Percentiles rank a stretch among this genome's conserved stretches.
These are phyloP conservation scores for Pseudopodoces humilis DNA, from an alignment of 2,113 vertebrate genomes.

Conservation along the genomic window DNA sequence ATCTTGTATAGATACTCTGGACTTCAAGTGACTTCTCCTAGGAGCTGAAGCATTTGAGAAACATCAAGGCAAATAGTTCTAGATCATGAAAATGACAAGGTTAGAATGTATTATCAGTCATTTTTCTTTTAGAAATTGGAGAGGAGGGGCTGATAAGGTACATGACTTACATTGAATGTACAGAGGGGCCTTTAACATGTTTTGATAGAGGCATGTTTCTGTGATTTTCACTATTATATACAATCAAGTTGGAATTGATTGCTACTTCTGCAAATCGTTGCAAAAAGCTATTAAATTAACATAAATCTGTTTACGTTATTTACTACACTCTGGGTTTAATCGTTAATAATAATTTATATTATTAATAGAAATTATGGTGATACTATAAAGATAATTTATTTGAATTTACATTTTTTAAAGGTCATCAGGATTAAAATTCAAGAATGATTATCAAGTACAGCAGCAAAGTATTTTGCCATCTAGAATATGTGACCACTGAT, in stretches of 20 bases:
- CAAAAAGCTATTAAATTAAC: neutral
- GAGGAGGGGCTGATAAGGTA: neutral
- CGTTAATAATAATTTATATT: neutral
- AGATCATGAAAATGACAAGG: neutral
- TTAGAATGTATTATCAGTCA: neutral
- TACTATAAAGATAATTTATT: neutral
- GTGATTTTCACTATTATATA: neutral
- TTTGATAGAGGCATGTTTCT: neutral
- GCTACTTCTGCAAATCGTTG: neutral
- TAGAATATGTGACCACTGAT: neutral
- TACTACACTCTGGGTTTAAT: neutral
- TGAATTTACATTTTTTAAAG: neutral
- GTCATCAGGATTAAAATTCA: neutral
- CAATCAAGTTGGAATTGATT: slow-evolving; percentile 2
- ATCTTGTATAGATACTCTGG: neutral
- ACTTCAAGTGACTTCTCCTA: neutral
- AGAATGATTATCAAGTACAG: neutral
- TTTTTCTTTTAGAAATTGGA: neutral
- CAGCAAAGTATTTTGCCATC: neutral
- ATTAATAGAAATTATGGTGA: neutral
- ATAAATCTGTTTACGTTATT: neutral
- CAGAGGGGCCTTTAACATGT: neutral
- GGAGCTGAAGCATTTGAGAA: neutral
- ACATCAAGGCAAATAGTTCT: neutral
- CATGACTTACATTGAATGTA: neutral